Evolutionary conservation across 1,140 invertebrate genomes (phyloP).

Genomic region (Augochlora pura): DNA sequence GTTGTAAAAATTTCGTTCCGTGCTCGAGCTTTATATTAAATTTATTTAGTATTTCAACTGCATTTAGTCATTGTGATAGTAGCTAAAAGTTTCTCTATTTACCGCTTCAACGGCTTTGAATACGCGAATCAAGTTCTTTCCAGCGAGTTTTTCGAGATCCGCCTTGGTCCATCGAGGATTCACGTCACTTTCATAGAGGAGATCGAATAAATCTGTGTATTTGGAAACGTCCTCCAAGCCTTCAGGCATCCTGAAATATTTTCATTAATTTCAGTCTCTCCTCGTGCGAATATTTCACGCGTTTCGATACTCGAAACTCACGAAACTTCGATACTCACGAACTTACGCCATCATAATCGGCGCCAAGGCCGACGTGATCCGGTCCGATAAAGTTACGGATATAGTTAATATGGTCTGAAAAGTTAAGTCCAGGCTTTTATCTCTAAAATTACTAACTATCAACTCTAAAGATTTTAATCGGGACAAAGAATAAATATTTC

Average conservation of each 20-base stretch:
- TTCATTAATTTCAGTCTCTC: conserved; percentile 10
- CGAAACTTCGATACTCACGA: conserved; percentile 76
- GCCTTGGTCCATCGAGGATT: conserved; percentile 82
- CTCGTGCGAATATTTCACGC: neutral
- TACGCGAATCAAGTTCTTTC: conserved; percentile 85
- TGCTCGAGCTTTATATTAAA: too few relatives aligned
- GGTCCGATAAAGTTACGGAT: conserved; percentile 81
- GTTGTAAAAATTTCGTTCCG: too few relatives aligned
- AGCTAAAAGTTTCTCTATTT: conserved; percentile 51
- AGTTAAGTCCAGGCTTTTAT: neutral
- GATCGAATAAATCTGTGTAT: conserved; percentile 85
- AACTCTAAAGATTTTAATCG: too few relatives aligned
- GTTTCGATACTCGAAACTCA: neutral
- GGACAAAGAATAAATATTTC: too few relatives aligned
- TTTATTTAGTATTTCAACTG: too few relatives aligned
- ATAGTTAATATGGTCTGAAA: conserved; percentile 85
- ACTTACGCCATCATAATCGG: conserved; percentile 82
- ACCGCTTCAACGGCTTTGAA: conserved; percentile 85
- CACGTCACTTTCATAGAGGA: conserved; percentile 76
- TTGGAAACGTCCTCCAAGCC: conserved; percentile 87
- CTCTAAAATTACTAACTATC: too few relatives aligned
- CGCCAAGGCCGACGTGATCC: conserved; percentile 82
- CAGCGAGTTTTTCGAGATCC: conserved; percentile 87
- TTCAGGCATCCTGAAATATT: conserved; percentile 78
- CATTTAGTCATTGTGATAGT: too few relatives aligned